Base-by-base conservation (phyloP, 2,888 invertebrate genomes). In the Thereva nobilitata region DNA sequence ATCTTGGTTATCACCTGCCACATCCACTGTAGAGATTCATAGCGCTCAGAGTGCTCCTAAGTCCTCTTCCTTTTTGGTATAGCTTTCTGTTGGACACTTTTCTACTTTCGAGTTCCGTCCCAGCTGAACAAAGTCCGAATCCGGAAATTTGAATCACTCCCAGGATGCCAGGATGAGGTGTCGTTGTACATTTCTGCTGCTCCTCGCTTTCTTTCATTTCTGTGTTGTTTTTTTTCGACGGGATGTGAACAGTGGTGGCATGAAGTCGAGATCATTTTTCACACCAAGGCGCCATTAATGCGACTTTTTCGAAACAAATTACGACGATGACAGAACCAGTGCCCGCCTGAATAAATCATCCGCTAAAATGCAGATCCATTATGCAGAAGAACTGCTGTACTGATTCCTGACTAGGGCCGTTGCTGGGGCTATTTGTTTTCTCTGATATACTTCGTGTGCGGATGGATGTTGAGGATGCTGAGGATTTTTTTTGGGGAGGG, bases 261-360 rank as follows among this genome's bases (percentile, higher is more conserved):
- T 55, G 23, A 55, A 55, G 55, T 40, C 41, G 6, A 40, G 55
- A 55, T 55, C 55, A 55, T 55, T 55, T 55, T 55, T 55, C 55
- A 55, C 55, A 12, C 40, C 38, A 55, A 55, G 55, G 55, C 55
- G 55, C 55, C 55, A 55, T 55, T 55, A 55, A 38, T 55, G 55
- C 55, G 55, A 55, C 55, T 55, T 55, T 55, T 55, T 55, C 55
- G 55, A 55, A 59, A 59, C 59, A 59, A 59, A 59, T 59, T 59
- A 45, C 47, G 47, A 47, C 45, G 59, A 59, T 59, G 59, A 59
- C 59, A 59, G 45, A 59, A 59, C 10, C 59, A 59, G 59, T 59
- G 44, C 38, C 45, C 44, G 38, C 47, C 45, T 34, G 45, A 59
- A 59, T 59, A 59, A 59, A 59, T 59, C 59, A 59, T 59, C 45